A percentile compares a stretch with the other conserved stretches of the same genome.
These are phyloP conservation scores for Scortum barcoo DNA, from an alignment of 2,113 vertebrate genomes.

Conservation along the genomic window DNA sequence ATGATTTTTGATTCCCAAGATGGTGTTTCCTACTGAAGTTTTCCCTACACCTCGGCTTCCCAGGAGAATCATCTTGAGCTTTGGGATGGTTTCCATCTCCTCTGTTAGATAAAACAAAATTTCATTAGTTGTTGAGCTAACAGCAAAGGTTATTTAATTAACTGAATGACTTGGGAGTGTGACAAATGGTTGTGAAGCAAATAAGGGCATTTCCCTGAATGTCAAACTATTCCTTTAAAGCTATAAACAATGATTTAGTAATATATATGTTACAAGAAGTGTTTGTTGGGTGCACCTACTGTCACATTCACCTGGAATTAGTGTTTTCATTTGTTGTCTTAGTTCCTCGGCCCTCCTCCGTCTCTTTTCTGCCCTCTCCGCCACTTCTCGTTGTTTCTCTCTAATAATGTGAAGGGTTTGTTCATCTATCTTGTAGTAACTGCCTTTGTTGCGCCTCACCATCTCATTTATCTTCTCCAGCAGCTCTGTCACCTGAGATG, in stretches of 20 bases:
- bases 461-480: constrained; percentile 66
- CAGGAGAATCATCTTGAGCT: constrained; percentile 63
- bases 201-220: too few relatives aligned
- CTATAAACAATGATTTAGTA: too few relatives aligned
- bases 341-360: not conserved
- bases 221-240: too few relatives aligned
- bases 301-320: constrained; percentile 40
- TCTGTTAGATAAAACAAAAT: constrained; percentile 34
- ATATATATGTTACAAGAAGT: too few relatives aligned
- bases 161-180: not conserved
- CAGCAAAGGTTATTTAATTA: not conserved
- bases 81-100: not conserved
- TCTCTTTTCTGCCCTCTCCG: constrained; percentile 40
- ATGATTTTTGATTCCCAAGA: constrained; percentile 48
- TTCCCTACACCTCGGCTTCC: constrained; percentile 61
- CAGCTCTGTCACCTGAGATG: constrained; percentile 53
- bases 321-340: constrained; percentile 18
- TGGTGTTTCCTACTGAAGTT: constrained; percentile 56
- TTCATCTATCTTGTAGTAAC: constrained; percentile 34
- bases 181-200: not conserved
- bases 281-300: too few relatives aligned
- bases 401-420: constrained; percentile 19
- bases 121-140: not conserved
- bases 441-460: constrained; percentile 18
- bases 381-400: constrained; percentile 33